Percentiles rank a stretch among this genome's conserved stretches.
Evolutionary conservation across 2,888 invertebrate species (phyloP).

Genomic region (Argyra leucocephala): DNA sequence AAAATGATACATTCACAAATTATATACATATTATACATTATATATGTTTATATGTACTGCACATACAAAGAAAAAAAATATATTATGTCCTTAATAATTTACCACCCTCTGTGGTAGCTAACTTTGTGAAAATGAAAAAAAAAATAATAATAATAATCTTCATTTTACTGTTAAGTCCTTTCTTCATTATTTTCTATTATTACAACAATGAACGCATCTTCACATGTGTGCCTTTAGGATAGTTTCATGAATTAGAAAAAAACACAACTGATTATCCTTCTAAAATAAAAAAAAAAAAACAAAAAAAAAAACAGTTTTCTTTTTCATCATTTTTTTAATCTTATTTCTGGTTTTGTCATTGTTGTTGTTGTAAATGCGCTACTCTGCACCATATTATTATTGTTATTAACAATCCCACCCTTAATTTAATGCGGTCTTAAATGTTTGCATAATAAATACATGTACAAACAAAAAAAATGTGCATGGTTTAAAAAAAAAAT

Average conservation of each 20-base stretch:
- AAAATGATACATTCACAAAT: neutral
- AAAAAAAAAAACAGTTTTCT: too few species aligned
- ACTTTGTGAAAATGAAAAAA: neutral
- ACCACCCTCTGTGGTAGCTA: neutral
- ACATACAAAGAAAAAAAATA: neutral
- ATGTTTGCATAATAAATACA: too few species aligned
- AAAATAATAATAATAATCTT: neutral
- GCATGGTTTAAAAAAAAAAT: too few species aligned
- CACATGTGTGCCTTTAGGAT: neutral
- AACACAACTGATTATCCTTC: too few species aligned
- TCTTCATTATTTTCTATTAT: neutral
- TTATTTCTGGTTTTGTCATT: too few species aligned
- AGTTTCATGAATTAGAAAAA: neutral
- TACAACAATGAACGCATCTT: constrained; percentile 6
- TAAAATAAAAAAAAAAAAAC: too few species aligned
- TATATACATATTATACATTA: neutral
- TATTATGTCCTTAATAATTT: neutral
- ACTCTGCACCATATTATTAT: too few species aligned
- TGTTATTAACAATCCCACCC: too few species aligned
- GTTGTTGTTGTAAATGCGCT: too few species aligned
- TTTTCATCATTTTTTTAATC: too few species aligned
- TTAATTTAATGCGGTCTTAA: too few species aligned
- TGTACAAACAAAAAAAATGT: too few species aligned
- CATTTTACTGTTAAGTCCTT: neutral
- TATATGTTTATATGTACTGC: neutral